These are phyloP conservation scores for Calosoma granatense DNA, from an alignment of 1,140 invertebrate genomes.

Conservation along the genomic window DNA sequence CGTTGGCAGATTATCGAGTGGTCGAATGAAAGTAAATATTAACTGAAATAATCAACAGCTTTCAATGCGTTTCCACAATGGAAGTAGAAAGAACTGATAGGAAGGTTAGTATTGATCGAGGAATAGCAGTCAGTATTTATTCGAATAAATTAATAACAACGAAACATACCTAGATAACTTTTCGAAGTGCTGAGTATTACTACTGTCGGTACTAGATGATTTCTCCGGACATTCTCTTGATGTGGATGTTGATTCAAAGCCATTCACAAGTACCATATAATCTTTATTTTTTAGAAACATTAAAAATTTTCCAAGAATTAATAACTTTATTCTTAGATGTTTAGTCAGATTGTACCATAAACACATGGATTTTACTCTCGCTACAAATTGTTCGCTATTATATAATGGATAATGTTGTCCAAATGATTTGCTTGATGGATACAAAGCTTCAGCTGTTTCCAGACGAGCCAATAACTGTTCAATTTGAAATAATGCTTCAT, in stretches of 20 bases:
- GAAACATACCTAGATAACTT: no score
- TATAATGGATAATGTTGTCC: conserved; percentile 61
- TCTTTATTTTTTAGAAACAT: conserved; percentile 37
- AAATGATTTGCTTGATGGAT: conserved; percentile 74
- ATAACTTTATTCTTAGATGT: conserved; percentile 69
- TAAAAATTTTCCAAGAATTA: conserved; percentile 66
- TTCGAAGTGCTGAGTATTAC: no score
- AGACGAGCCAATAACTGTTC: conserved; percentile 57
- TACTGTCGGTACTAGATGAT: no score
- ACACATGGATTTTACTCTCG: conserved; percentile 66
- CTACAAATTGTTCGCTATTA: conserved; percentile 51
- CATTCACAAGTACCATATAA: conserved; percentile 19
- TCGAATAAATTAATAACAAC: no score
- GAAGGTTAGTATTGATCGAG: no score
- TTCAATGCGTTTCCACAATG: no score
- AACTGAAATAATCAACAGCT: no score
- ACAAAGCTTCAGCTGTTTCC: conserved; percentile 68
- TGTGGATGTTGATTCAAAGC: neutral
- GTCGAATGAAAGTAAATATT: no score
- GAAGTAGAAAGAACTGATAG: no score
- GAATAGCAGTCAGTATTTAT: no score
- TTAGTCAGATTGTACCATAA: conserved; percentile 84
- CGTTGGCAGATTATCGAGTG: no score
- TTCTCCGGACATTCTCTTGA: neutral
- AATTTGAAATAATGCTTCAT: conserved; percentile 61